Percentiles rank a stretch among this genome's conserved stretches.
These are phyloP conservation scores for Buphagus erythrorhynchus DNA, from an alignment of 2,797 vertebrate species.

Conservation along the genomic window DNA sequence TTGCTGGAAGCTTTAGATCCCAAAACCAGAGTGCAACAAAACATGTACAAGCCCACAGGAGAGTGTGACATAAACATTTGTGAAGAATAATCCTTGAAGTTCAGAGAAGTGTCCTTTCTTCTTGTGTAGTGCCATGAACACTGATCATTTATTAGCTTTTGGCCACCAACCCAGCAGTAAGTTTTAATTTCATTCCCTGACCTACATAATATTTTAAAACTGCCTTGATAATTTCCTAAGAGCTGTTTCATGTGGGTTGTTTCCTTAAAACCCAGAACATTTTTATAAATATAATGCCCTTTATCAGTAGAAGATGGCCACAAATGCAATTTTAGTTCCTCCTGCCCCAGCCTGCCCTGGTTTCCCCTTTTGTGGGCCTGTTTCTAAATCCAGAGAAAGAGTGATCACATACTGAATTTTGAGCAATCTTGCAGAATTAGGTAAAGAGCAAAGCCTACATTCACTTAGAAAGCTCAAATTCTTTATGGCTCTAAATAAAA, in stretches of 20 bases:
- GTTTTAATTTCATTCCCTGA: slow-evolving; percentile 65
- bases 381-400: neutral
- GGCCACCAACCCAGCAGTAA: slow-evolving; percentile 63
- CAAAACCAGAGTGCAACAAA: neutral
- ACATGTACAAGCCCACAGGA: neutral
- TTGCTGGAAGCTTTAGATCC: neutral
- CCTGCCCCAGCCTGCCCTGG: neutral
- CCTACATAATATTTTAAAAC: slow-evolving; percentile 67
- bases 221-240: slow-evolving; percentile 54
- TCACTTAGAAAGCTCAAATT: neutral
- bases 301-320: neutral
- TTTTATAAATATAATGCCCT: slow-evolving; percentile 65
- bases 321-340: neutral
- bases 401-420: rapidly evolving
- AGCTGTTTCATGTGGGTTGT: slow-evolving; percentile 71
- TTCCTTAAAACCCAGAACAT: slow-evolving; percentile 71
- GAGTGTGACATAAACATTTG: neutral
- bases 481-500: neutral
- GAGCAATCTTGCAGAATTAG: neutral
- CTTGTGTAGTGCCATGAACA: slow-evolving; percentile 43
- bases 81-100: neutral
- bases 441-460: neutral
- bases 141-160: slow-evolving; percentile 70
- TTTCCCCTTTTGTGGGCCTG: neutral
- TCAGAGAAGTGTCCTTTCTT: neutral